Percentiles rank a stretch among this genome's conserved stretches.
These are phyloP conservation scores for Pampus argenteus DNA, from an alignment of 2,797 vertebrate genomes.

Conservation along the genomic window DNA sequence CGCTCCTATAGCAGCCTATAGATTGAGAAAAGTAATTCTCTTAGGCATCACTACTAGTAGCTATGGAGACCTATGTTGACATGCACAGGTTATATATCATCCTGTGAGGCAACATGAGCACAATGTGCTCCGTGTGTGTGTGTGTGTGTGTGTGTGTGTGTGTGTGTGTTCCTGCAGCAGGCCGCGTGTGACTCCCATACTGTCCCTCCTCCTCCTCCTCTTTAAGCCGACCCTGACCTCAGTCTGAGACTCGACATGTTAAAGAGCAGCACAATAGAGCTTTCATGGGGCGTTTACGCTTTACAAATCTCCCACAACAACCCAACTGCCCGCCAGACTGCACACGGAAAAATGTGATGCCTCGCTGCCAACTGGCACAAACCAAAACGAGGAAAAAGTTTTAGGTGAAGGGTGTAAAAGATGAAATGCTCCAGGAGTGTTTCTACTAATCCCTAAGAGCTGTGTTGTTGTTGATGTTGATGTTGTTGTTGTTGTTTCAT, in stretches of 20 bases:
- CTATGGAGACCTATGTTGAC: slow-evolving; percentile 28
- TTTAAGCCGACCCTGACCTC: slow-evolving; percentile 54
- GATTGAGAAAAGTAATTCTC: slow-evolving; percentile 34
- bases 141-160: slow-evolving; percentile 17
- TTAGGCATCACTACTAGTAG: slow-evolving; percentile 9
- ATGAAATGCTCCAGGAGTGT: slow-evolving; percentile 8
- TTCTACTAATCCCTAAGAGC: slow-evolving; percentile 24
- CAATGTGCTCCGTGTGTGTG: slow-evolving; percentile 14
- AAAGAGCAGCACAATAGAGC: slow-evolving; percentile 61
- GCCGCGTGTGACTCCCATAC: slow-evolving; percentile 45
- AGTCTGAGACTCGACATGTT: slow-evolving; percentile 47
- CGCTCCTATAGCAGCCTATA: slow-evolving; percentile 20
- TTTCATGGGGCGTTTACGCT: slow-evolving; percentile 61
- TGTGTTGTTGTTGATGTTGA: slow-evolving; percentile 4
- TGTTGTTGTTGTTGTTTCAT: slow-evolving; percentile 5
- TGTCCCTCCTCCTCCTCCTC: slow-evolving; percentile 43
- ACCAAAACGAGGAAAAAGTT: slow-evolving; percentile 20
- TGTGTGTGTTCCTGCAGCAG: slow-evolving; percentile 41
- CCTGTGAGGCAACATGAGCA: not conserved
- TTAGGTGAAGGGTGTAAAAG: not conserved
- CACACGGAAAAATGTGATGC: slow-evolving; percentile 33
- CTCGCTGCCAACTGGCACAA: slow-evolving; percentile 52
- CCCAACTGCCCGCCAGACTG: slow-evolving; percentile 37
- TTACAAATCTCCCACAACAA: slow-evolving; percentile 55
- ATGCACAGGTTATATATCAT: slow-evolving; percentile 36